phyloP scores from a whole-genome alignment of 2,797 vertebrate species.

The Poeciliopsis infans region DNA sequence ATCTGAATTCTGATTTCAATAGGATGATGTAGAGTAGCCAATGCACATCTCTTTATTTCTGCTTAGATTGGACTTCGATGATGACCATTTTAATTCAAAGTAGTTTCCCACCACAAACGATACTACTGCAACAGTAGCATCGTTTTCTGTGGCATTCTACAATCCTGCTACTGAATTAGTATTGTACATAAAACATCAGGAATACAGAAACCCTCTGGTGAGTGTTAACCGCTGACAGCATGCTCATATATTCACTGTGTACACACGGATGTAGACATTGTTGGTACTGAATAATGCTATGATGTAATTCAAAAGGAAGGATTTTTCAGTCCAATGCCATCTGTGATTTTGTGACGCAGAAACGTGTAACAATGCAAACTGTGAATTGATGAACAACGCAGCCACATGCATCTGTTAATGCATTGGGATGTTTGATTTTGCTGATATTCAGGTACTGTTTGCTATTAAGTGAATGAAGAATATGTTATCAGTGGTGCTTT shows the following conservation, averaged over 20 bases:
- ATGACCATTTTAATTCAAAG: neutral
- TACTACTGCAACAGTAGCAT: conserved; percentile 17
- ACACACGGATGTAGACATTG: conserved; percentile 56
- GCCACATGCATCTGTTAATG: conserved; percentile 61
- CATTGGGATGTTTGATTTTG: conserved; percentile 62
- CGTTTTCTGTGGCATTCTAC: conserved; percentile 37
- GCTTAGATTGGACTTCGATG: neutral
- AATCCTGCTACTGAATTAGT: conserved; percentile 54
- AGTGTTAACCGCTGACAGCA: conserved; percentile 70
- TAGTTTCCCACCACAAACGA: conserved; percentile 11
- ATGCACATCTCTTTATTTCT: neutral
- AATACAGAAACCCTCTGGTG: conserved; percentile 65
- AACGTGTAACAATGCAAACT: conserved; percentile 47
- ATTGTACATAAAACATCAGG: conserved; percentile 74
- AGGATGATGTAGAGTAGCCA: neutral
- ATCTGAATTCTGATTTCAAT: neutral
- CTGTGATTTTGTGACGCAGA: conserved; percentile 56
- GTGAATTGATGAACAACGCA: conserved; percentile 52
- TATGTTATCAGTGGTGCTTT: conserved; percentile 5
- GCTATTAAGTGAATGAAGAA: conserved; percentile 47
- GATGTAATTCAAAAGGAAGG: conserved; percentile 40
- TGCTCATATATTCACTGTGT: conserved; percentile 73
- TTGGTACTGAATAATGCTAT: conserved; percentile 36
- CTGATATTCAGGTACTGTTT: conserved; percentile 65
- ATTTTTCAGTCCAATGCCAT: conserved; percentile 40